A percentile compares a stretch with the other conserved stretches of the same genome.
phyloP scores from a whole-genome alignment of 92 coral and sea anemone species.

The Epizoanthus fatuus region DNA sequence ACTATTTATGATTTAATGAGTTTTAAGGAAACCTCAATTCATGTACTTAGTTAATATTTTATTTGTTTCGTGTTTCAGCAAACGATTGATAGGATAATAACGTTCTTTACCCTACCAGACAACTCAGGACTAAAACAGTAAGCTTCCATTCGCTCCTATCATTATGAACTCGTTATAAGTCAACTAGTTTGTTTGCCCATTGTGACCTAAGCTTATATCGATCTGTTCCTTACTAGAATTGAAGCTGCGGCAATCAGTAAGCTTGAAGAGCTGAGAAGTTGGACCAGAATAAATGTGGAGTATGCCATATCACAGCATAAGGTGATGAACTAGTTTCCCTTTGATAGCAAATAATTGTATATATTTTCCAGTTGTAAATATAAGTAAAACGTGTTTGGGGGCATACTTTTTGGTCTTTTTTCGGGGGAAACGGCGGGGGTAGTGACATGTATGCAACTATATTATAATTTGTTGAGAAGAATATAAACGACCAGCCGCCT shows the following conservation, averaged over 20 bases:
- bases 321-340: constrained; percentile 49
- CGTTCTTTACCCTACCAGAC: constrained; percentile 87
- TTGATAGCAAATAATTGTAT: too few species aligned
- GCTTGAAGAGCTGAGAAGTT: constrained; percentile 81
- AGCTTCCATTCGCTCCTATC: constrained; percentile 38
- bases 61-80: constrained; percentile 56
- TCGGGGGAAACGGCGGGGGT: too few species aligned
- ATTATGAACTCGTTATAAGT: not conserved
- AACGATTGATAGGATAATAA: constrained; percentile 82
- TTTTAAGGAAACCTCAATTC: not conserved
- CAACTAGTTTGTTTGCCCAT: not conserved
- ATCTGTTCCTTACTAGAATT: constrained; percentile 60
- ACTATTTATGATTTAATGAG: too few species aligned
- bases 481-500: too few species aligned
- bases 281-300: constrained; percentile 93
- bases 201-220: not conserved
- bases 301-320: constrained; percentile 92
- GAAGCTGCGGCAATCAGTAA: constrained; percentile 92
- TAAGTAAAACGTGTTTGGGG: too few species aligned
- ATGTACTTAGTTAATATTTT: not conserved
- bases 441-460: too few species aligned
- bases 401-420: too few species aligned
- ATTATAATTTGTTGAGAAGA: too few species aligned
- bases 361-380: too few species aligned
- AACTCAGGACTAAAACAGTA: constrained; percentile 93